These are phyloP conservation scores for Bellardia bayeri DNA, from an alignment of 2,888 invertebrate species.

Conservation along the genomic window DNA sequence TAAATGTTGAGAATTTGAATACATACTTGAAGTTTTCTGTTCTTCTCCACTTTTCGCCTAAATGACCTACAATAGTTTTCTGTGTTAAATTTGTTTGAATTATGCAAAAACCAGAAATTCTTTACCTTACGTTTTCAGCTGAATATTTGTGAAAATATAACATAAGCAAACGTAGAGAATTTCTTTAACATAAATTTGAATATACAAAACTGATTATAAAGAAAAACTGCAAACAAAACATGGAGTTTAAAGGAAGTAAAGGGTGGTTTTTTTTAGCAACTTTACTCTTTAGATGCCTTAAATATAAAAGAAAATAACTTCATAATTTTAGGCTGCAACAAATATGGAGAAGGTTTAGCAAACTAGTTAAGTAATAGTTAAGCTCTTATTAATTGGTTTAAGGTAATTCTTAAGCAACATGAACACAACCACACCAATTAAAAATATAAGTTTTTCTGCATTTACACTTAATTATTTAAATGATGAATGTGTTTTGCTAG, in stretches of 20 bases:
- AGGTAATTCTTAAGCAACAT: no score
- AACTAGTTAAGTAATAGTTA: no score
- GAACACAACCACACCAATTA: no score
- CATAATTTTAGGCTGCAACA: no score
- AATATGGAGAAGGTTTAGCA: no score
- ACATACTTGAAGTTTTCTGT: neutral
- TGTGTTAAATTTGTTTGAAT: constrained; percentile 24
- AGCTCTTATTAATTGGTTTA: no score
- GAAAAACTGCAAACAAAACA: neutral
- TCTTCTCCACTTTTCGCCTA: neutral
- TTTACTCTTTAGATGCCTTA: no score
- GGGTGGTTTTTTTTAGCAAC: no score
- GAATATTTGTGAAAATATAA: neutral
- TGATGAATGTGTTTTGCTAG: no score
- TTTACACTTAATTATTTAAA: no score
- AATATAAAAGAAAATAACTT: no score
- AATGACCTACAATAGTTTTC: constrained; percentile 14
- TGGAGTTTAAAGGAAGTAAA: neutral
- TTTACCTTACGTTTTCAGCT: neutral
- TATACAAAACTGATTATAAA: neutral
- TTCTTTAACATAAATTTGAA: neutral
- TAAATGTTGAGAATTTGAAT: neutral
- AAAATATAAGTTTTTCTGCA: no score
- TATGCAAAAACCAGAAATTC: constrained; percentile 12
- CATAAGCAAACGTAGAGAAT: neutral